A percentile compares a stretch with the other conserved stretches of the same genome.
phyloP scores from a whole-genome alignment of 2,113 vertebrate species.

The Scolopax mira region DNA sequence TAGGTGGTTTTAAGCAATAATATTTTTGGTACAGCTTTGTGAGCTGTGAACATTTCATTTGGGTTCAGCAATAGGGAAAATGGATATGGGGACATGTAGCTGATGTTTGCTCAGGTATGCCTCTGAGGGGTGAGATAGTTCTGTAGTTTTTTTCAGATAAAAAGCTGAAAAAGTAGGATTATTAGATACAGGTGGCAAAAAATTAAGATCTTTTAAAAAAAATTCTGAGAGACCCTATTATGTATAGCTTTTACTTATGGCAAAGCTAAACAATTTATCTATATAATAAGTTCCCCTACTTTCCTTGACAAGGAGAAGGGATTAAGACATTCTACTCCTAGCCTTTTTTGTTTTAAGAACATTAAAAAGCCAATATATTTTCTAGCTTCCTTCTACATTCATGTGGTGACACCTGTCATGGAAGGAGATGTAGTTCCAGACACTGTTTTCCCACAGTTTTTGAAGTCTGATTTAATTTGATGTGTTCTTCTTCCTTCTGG shows the following conservation, averaged over 20 bases:
- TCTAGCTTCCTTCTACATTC: neutral
- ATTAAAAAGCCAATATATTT: neutral
- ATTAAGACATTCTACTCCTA: neutral
- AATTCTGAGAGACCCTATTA: neutral
- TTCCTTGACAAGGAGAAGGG: neutral
- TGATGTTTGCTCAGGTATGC: neutral
- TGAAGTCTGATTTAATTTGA: neutral
- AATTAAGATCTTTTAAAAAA: neutral
- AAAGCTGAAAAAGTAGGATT: neutral
- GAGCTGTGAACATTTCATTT: neutral
- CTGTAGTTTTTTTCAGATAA: neutral
- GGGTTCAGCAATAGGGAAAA: neutral
- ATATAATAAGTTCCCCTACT: neutral
- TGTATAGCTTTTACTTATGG: neutral
- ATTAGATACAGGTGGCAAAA: neutral
- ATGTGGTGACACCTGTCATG: conserved; percentile 10
- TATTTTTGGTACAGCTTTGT: neutral
- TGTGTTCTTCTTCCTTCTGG: neutral
- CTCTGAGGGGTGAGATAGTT: neutral
- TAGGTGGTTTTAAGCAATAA: neutral
- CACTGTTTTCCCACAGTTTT: neutral
- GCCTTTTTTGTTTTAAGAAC: neutral
- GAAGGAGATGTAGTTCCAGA: neutral
- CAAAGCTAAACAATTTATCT: neutral
- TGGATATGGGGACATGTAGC: accelerated